These are phyloP conservation scores for Venusia cambrica DNA, from an alignment of 2,888 invertebrate genomes.

Conservation along the genomic window DNA sequence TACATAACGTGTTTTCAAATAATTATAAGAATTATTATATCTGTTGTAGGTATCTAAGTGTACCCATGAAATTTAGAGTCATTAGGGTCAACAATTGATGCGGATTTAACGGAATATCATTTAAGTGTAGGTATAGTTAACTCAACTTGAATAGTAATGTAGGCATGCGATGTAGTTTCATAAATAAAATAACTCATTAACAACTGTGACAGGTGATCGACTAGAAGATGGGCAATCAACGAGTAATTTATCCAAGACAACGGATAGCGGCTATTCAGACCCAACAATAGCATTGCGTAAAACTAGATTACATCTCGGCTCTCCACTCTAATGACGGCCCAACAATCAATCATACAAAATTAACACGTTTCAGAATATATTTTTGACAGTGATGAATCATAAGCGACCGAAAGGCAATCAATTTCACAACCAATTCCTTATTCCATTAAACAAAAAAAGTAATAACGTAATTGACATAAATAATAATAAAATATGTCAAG, in stretches of 20 bases:
- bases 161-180: no score
- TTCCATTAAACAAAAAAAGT: slow-evolving; percentile 80
- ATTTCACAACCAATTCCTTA: slow-evolving; percentile 79
- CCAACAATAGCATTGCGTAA: slow-evolving; percentile 67
- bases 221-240: slow-evolving; percentile 48
- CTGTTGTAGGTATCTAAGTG: no score
- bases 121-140: no score
- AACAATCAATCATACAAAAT: slow-evolving; percentile 78
- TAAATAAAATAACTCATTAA: slow-evolving; percentile 40
- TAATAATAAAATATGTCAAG: slow-evolving; percentile 81
- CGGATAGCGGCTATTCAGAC: slow-evolving; percentile 35
- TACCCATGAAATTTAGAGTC: no score
- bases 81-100: no score
- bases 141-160: no score
- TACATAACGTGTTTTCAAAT: no score
- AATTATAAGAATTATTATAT: no score
- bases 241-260: slow-evolving; percentile 36
- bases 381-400: slow-evolving; percentile 79
- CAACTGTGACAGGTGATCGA: slow-evolving; percentile 53
- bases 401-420: slow-evolving; percentile 78
- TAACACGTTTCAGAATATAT: slow-evolving; percentile 76
- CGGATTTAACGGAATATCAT: no score
- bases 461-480: slow-evolving; percentile 81
- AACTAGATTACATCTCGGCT: slow-evolving; percentile 66
- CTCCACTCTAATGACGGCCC: slow-evolving; percentile 59